A percentile compares a stretch with the other conserved stretches of the same genome.
phyloP scores from a whole-genome alignment of 2,888 invertebrate species.

The Cheilosia urbana region DNA sequence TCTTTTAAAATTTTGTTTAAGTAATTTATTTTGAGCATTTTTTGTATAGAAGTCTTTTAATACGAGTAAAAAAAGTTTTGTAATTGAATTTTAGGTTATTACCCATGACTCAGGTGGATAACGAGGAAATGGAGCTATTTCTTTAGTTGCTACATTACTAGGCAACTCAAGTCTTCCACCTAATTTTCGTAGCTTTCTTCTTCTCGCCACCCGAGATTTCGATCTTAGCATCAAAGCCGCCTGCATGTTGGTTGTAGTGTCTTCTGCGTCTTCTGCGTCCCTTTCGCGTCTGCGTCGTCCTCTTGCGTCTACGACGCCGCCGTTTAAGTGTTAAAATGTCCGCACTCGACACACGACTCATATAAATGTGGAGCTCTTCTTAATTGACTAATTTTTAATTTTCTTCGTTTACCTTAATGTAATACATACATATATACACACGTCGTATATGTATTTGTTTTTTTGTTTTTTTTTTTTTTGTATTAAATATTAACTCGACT shows the following conservation, averaged over 20 bases:
- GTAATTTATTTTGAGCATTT: conserved; percentile 26
- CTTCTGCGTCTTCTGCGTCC: conserved; percentile 77
- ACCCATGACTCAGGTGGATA: conserved; percentile 93
- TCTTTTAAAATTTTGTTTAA: conserved; percentile 9
- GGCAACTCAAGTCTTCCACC: conserved; percentile 92
- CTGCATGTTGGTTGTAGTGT: conserved; percentile 88
- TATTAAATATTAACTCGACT: conserved; percentile 66
- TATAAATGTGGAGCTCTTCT: conserved; percentile 75
- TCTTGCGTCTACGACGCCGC: conserved; percentile 77
- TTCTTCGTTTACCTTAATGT: conserved; percentile 20
- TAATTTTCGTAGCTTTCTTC: conserved; percentile 90
- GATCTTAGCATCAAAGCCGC: conserved; percentile 96
- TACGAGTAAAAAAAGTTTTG: conserved; percentile 79
- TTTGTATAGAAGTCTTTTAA: conserved; percentile 57
- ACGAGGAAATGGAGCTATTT: conserved; percentile 94
- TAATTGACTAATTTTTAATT: conserved; percentile 65
- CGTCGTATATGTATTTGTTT: background rate
- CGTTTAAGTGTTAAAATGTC: conserved; percentile 79
- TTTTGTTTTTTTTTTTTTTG: conserved; percentile 9
- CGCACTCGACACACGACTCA: conserved; percentile 79
- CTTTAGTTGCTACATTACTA: conserved; percentile 94
- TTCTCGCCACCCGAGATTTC: conserved; percentile 93
- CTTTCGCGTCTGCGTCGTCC: conserved; percentile 76
- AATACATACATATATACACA: background rate
- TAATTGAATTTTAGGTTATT: conserved; percentile 81